phyloP scores from a whole-genome alignment of 2,888 invertebrate genomes.

The Rhingia rostrata region DNA sequence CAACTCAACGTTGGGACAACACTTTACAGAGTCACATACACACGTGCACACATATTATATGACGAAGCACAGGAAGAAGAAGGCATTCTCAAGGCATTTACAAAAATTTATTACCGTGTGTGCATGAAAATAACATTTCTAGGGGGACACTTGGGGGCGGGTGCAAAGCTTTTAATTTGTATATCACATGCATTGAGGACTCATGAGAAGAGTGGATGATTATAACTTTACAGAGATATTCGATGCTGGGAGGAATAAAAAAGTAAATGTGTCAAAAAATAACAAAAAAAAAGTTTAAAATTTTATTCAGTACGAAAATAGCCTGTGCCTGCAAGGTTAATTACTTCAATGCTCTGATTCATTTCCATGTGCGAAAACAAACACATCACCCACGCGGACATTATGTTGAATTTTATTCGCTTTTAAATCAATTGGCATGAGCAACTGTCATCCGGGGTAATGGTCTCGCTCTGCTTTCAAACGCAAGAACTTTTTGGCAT shows the following conservation, averaged over 20 bases:
- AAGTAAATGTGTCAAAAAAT: neutral
- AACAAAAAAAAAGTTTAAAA: neutral
- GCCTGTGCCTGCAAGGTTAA: conserved; percentile 31
- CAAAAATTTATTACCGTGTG: conserved; percentile 5
- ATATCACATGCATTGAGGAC: neutral
- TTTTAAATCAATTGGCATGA: neutral
- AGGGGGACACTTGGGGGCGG: neutral
- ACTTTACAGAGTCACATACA: conserved; percentile 14
- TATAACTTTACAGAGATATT: neutral
- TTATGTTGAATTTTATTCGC: neutral
- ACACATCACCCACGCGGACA: neutral
- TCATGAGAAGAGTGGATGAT: neutral
- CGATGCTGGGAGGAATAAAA: neutral
- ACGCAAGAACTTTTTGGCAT: too few species aligned
- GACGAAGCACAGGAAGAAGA: conserved; percentile 10
- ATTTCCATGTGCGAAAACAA: conserved; percentile 18
- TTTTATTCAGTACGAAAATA: neutral
- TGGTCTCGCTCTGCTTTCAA: too few species aligned
- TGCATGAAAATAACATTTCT: conserved; percentile 3
- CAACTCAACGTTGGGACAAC: conserved; percentile 7
- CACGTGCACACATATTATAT: conserved; percentile 15
- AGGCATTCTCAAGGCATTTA: conserved; percentile 21
- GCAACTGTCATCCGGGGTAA: neutral
- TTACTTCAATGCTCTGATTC: conserved; percentile 47
- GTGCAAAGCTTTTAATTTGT: conserved; percentile 1